phyloP scores from a whole-genome alignment of 2,113 vertebrate genomes.

The Rhinoptilus africanus region DNA sequence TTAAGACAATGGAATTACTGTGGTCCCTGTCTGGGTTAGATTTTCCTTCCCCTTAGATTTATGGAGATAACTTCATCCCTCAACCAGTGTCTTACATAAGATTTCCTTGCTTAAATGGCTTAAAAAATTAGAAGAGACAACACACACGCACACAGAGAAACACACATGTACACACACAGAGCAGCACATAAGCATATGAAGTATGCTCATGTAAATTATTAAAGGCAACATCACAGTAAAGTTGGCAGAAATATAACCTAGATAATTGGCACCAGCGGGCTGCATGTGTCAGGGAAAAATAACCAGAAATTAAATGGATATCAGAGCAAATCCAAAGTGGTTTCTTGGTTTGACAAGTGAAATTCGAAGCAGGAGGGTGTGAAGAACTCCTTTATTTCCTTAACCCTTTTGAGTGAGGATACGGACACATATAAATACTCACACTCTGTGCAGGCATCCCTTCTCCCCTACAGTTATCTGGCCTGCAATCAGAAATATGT shows the following conservation, averaged over 20 bases:
- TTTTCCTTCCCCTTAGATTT: background rate
- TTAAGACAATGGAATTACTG: background rate
- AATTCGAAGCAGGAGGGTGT: background rate
- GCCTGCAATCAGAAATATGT: background rate
- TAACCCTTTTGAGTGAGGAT: background rate
- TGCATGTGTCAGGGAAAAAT: background rate
- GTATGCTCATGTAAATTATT: slow-evolving; percentile 21
- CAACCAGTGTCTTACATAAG: background rate
- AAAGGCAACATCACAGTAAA: background rate
- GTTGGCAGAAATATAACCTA: background rate
- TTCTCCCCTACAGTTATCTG: background rate
- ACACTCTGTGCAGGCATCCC: background rate
- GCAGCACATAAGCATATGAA: background rate
- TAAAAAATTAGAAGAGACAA: background rate
- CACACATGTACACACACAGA: background rate
- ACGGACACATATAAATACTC: background rate
- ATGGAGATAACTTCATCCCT: background rate
- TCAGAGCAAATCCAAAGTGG: background rate
- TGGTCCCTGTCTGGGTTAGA: background rate
- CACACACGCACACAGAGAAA: background rate
- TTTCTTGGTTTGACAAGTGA: background rate
- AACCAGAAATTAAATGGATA: background rate
- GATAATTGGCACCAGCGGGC: background rate
- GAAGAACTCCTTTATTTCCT: background rate
- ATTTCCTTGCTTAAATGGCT: background rate